Percentiles rank a stretch among this genome's conserved stretches.
phyloP scores from a whole-genome alignment of 2,797 vertebrate genomes.

The Avahi laniger region DNA sequence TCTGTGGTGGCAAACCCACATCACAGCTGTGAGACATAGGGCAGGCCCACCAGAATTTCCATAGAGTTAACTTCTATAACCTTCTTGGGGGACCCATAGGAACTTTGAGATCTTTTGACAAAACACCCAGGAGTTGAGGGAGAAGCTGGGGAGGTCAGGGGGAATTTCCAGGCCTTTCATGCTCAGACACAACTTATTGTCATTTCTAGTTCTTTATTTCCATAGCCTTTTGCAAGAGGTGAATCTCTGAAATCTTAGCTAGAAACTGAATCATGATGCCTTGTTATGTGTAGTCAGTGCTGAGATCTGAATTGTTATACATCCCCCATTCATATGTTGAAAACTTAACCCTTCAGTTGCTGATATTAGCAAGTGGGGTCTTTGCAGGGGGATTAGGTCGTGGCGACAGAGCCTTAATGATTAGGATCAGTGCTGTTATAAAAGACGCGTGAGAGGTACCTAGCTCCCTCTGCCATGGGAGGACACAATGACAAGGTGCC shows the following conservation, averaged over 20 bases:
- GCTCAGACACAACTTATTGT: neutral
- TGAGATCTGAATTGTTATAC: neutral
- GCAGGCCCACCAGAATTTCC: neutral
- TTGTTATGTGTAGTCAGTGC: neutral
- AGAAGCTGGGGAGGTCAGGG: neutral
- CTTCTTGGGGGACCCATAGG: accelerated
- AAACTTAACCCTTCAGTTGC: neutral
- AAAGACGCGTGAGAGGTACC: neutral
- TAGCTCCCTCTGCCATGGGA: neutral
- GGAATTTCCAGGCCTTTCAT: neutral
- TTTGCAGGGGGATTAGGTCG: neutral
- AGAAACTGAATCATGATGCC: neutral
- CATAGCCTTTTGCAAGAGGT: neutral
- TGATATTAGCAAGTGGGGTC: neutral
- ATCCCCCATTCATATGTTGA: neutral
- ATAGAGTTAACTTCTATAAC: neutral
- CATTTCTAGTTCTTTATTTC: neutral
- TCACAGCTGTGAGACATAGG: neutral
- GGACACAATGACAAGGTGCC: neutral
- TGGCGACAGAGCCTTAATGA: neutral
- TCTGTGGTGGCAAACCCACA: neutral
- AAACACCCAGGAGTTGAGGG: neutral
- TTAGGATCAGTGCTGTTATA: neutral
- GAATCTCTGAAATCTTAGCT: neutral
- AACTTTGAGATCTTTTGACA: neutral